These are phyloP conservation scores for Meghimatium bilineatum DNA, from an alignment of 2,888 invertebrate species.

Conservation along the genomic window DNA sequence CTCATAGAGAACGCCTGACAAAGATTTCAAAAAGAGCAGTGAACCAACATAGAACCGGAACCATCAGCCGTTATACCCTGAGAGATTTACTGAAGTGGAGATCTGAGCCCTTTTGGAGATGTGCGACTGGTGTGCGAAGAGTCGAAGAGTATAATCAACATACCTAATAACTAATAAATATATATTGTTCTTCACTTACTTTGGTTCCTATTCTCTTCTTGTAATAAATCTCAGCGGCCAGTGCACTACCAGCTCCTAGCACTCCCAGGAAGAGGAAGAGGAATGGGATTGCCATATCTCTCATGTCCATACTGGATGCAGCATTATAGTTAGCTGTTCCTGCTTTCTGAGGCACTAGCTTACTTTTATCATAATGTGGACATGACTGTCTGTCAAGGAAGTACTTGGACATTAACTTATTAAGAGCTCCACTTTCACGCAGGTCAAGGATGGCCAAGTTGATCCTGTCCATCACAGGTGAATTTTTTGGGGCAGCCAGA, in stretches of 20 bases:
- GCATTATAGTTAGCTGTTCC: not conserved
- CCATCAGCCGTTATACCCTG: no score
- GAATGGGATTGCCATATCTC: conserved; percentile 47
- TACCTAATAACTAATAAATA: no score
- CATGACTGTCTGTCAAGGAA: conserved; percentile 14
- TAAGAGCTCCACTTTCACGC: conserved; percentile 10
- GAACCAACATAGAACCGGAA: no score
- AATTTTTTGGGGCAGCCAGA: conserved; percentile 24
- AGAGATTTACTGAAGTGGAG: no score
- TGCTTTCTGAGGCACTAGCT: conserved; percentile 36
- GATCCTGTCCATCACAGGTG: conserved; percentile 23
- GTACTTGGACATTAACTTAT: conserved; percentile 20
- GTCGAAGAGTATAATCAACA: no score
- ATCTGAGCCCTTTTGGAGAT: no score
- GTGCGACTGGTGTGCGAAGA: no score
- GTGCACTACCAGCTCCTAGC: conserved; percentile 34
- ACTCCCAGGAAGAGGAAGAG: conserved; percentile 45
- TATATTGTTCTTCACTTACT: not conserved
- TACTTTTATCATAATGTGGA: conserved; percentile 39
- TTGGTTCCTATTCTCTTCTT: conserved; percentile 4
- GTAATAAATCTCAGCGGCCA: conserved; percentile 44
- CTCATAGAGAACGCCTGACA: no score
- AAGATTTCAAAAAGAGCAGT: no score
- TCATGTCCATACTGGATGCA: conserved; percentile 45
- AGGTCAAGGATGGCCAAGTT: conserved; percentile 28